Evolutionary conservation across 2,888 invertebrate genomes (phyloP), one percentile per base, ranked within the genome.

Genomic region (Andricus curvator): DNA sequence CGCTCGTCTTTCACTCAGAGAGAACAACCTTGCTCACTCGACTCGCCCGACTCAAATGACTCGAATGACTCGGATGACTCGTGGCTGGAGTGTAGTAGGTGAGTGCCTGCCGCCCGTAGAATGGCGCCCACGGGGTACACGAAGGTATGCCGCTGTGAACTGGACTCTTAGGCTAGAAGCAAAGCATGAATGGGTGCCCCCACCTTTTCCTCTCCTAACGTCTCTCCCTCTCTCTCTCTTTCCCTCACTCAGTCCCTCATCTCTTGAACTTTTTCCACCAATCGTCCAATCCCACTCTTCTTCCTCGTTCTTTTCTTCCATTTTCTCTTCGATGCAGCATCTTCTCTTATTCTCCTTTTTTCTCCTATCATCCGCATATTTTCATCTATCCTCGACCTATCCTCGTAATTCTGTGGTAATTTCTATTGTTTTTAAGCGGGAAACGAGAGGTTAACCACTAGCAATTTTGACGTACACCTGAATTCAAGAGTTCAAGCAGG

Each of bases 121-220:
- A 89, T 89, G 88, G 89, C 88, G 89, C 88, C 88, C 88, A 87
- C 88, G 88, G 88, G 89, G 86, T 88, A 88, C 89, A 88, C 91
- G 87, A 90, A 90, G 91, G 89, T 91, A 89, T 89, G 90, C 90
- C 88, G 83, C 85, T 84, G 87, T 90, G 88, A 89, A 91, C 92
- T 91, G 92, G 89, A 91, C 90, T 90, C 90, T 88, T 89, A 89
- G 89, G 90, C 90, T 88, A 89, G 88, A 89, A 89, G 90, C 91
- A 90, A 92, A 91, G 89, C 90, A 92, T 92, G 92, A 92, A 91
- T 92, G 91, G 91, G 89, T 91, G 88, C 90, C 89, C 90, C 91
- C 91, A 88, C 90, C 84, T 78, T 70, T 81, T 77, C 80, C 78
- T 79, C 74, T 81, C 79, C 78, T 81, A 77, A 62, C 37, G 37